phyloP scores from a whole-genome alignment of 2,797 vertebrate genomes.

The Alexandromys oeconomus region DNA sequence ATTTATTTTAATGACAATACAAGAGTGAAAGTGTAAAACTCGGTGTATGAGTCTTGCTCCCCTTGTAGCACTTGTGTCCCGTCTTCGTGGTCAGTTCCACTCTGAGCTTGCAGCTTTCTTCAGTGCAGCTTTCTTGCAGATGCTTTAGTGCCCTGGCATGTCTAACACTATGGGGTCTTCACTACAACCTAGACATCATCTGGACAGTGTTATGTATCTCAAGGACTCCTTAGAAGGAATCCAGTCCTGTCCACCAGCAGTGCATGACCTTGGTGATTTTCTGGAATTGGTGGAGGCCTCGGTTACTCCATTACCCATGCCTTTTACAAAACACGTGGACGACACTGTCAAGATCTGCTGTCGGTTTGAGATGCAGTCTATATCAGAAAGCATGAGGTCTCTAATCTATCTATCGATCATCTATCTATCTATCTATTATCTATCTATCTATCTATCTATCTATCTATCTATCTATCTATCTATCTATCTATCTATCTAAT shows the following conservation, averaged over 20 bases:
- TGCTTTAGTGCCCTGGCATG: neutral
- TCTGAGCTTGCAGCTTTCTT: neutral
- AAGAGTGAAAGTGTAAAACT: neutral
- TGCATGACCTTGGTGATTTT: neutral
- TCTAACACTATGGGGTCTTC: neutral
- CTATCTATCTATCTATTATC: neutral
- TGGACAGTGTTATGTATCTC: neutral
- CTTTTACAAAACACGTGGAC: neutral
- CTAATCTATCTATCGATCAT: neutral
- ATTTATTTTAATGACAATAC: neutral
- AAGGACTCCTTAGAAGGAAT: neutral
- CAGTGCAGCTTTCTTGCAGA: neutral
- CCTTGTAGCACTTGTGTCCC: neutral
- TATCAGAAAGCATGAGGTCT: neutral
- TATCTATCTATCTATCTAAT: neutral
- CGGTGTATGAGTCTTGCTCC: too few relatives aligned
- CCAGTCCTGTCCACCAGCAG: neutral
- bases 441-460: neutral
- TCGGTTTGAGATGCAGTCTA: neutral
- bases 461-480: neutral
- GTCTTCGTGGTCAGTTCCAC: neutral
- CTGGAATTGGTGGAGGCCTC: neutral
- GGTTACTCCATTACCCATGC: neutral
- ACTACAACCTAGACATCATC: neutral
- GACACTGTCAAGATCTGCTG: neutral